Conservation (phyloP, 2,113 vertebrate genomes). For the Microtus montanus region DNA sequence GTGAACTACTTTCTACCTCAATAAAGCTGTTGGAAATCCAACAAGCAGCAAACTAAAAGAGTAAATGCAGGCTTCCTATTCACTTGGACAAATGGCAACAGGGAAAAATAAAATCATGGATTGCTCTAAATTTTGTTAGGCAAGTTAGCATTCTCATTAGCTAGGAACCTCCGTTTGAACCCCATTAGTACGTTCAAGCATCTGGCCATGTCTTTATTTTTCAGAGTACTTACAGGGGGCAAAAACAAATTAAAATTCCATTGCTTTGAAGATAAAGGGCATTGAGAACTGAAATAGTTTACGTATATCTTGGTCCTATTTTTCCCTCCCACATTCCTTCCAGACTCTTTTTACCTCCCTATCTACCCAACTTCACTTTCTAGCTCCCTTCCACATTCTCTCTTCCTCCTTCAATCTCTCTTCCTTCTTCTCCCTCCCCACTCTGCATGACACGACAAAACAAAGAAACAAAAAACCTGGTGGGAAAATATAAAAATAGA, state of each 20-base stretch:
- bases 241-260: not conserved
- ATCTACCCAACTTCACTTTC: not conserved
- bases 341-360: not conserved
- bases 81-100: not conserved
- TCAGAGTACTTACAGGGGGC: not conserved
- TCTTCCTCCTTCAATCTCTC: not conserved
- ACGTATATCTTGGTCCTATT: not conserved
- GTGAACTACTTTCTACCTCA: not conserved
- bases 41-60: not conserved
- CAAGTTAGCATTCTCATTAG: not conserved
- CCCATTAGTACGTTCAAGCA: not conserved
- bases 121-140: not conserved
- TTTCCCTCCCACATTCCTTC: not conserved
- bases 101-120: not conserved
- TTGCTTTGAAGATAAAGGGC: not conserved
- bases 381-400: not conserved
- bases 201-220: not conserved
- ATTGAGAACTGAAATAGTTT: not conserved
- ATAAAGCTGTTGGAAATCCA: not conserved
- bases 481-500: not conserved
- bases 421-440: rapidly evolving
- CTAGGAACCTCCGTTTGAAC: not conserved
- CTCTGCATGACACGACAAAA: not conserved
- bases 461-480: not conserved
- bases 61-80: not conserved